These are phyloP conservation scores for Cetoscarus ocellatus DNA, from an alignment of 2,797 vertebrate genomes.

Conservation along the genomic window DNA sequence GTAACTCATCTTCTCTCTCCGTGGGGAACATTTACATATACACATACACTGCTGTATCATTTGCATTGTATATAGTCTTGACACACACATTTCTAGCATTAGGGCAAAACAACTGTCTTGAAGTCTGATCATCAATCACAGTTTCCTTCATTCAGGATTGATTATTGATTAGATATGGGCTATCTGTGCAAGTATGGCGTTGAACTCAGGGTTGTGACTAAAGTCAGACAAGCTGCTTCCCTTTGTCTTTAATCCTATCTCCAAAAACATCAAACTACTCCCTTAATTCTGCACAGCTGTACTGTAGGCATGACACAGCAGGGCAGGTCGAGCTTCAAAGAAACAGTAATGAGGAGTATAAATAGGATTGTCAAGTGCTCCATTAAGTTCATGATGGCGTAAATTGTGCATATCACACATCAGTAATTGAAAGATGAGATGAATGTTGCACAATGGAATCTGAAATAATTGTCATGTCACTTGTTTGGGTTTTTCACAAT, in stretches of 20 bases:
- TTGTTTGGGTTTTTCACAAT: background rate
- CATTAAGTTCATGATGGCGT: conserved; percentile 10
- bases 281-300: background rate
- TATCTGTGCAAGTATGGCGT: too few species aligned
- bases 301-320: background rate
- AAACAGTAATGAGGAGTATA: conserved; percentile 20
- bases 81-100: background rate
- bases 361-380: conserved; percentile 10
- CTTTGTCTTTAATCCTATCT: too few species aligned
- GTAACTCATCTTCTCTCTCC: conserved; percentile 1
- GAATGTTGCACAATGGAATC: conserved; percentile 16
- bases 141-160: too few species aligned
- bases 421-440: background rate
- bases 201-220: too few species aligned
- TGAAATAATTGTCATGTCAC: conserved; percentile 7
- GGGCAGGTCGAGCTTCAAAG: conserved; percentile 12
- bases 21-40: background rate
- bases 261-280: background rate
- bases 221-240: background rate
- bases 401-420: background rate
- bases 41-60: background rate
- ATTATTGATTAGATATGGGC: too few species aligned
- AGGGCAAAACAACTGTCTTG: too few species aligned
- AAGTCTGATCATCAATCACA: too few species aligned
- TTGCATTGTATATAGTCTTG: background rate